phyloP scores from a whole-genome alignment of 2,888 invertebrate genomes.

The Zeuzera pyrina region DNA sequence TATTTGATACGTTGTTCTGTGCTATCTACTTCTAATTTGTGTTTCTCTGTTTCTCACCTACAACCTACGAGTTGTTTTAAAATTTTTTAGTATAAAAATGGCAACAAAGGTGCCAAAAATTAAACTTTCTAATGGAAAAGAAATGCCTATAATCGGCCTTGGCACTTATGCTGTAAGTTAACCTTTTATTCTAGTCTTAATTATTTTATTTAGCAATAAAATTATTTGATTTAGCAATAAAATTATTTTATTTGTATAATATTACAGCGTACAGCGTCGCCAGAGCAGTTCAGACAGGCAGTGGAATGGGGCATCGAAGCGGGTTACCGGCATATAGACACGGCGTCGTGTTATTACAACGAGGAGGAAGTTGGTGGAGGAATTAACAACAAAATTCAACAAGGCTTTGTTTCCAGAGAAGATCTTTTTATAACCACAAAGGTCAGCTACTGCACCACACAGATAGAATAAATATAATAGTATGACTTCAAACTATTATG shows the following conservation, averaged over 20 bases:
- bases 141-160: conserved; percentile 77
- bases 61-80: too few species aligned
- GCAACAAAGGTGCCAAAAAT: conserved; percentile 37
- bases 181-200: neutral
- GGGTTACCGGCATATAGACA: conserved; percentile 71
- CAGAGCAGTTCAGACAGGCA: conserved; percentile 45
- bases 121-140: conserved; percentile 63
- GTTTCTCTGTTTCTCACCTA: too few species aligned
- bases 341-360: conserved; percentile 61
- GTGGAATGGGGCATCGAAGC: conserved; percentile 62
- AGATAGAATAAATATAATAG: too few species aligned
- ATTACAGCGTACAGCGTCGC: conserved; percentile 42
- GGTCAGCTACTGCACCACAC: conserved; percentile 27
- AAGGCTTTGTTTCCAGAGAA: conserved; percentile 56
- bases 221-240: neutral
- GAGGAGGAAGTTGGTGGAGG: conserved; percentile 66
- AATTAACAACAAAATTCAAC: conserved; percentile 56
- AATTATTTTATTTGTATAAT: neutral
- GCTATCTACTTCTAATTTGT: too few species aligned
- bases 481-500: too few species aligned
- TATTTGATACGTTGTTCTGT: too few species aligned
- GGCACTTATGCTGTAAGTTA: conserved; percentile 76
- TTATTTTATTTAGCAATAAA: neutral
- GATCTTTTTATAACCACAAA: conserved; percentile 72
- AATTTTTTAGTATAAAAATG: conserved; percentile 24